These are phyloP conservation scores for Pachyrhynchus sulphureomaculatus DNA, from an alignment of 1,140 invertebrate species.

Conservation along the genomic window DNA sequence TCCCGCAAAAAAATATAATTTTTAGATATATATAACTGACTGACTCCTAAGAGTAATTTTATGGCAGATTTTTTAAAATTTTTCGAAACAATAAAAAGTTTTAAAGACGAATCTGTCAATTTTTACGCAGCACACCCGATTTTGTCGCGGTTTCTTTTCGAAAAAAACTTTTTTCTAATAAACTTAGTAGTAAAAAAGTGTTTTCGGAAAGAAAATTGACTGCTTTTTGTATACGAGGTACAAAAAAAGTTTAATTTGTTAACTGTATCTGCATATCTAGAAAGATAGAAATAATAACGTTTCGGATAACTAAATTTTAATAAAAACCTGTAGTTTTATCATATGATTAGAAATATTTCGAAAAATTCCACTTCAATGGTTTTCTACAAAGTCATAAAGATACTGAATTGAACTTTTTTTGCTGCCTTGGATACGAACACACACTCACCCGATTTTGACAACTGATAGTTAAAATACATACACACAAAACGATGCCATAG, in stretches of 20 bases:
- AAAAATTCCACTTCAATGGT: too few relatives aligned
- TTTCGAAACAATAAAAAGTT: neutral
- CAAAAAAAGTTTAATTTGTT: neutral
- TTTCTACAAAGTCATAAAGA: too few relatives aligned
- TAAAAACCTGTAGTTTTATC: too few relatives aligned
- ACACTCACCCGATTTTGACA: slow-evolving; percentile 33
- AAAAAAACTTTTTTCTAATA: neutral
- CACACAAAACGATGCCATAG: slow-evolving; percentile 45
- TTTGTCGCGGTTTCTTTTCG: slow-evolving; percentile 8
- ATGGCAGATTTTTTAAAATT: slow-evolving; percentile 33
- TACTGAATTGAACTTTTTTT: neutral
- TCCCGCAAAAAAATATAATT: slow-evolving; percentile 29
- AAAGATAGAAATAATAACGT: neutral
- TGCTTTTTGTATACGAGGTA: neutral
- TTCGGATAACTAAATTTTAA: too few relatives aligned
- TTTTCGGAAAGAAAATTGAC: neutral
- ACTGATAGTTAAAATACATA: slow-evolving; percentile 39
- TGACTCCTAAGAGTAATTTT: slow-evolving; percentile 33
- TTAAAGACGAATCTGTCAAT: slow-evolving; percentile 34
- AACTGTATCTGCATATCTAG: neutral
- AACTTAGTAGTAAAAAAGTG: slow-evolving; percentile 5
- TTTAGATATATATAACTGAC: slow-evolving; percentile 16
- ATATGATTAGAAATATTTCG: too few relatives aligned
- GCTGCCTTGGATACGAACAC: neutral
- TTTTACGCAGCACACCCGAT: slow-evolving; percentile 36